Base-by-base conservation (phyloP, 2,888 invertebrate genomes). In the Microctonus hyperodae region DNA sequence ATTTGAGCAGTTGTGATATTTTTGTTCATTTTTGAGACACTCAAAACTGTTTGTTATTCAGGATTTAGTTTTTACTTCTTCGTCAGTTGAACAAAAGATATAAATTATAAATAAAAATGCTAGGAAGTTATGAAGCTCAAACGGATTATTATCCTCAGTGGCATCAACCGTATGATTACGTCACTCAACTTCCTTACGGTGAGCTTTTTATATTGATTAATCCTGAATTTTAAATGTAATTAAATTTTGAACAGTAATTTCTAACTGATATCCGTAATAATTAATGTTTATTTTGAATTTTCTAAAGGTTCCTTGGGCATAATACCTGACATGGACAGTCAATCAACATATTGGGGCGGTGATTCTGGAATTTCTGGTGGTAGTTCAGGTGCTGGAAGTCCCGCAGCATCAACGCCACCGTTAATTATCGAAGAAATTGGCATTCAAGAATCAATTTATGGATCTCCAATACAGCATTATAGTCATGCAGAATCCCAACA, bases 111-210 rank as follows among this genome's bases (percentile, higher is more conserved):
- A 22, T 16, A 55, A 67, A 60, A 56, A 82, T 81, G 81, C 73
- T 83, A 64, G 81, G 83, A 37, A 81, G 83, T 20, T 83, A 83
- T 74, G 83, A 83, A 70, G 71, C 81, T 2, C 83, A 83, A 35
- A 71, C 82, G 72, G 83, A 83, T 71, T 83, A 83, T 69, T 83
- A 83, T 75, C 81, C 83, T 11, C 83, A 83, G 50, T 83, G 83
- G 83, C 83, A 83, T 73, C 83, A 83, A 67, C 83, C 83, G 3
- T 83, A 82, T 65, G 81, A 81, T 69, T 83, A 83, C 62, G 79
- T 82, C 35, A 83, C 83, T 3, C 83, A 83, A 48, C 72, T 83
- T 60, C 83, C 83, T 7, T 83, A 83, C 35, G 82, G 83, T 83
- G 35, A 77, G 78, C 37, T 44, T 67, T 60, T 60, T 37, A 35